Conservation (phyloP, 2,888 invertebrate species). For the Drosophila helvetica region DNA sequence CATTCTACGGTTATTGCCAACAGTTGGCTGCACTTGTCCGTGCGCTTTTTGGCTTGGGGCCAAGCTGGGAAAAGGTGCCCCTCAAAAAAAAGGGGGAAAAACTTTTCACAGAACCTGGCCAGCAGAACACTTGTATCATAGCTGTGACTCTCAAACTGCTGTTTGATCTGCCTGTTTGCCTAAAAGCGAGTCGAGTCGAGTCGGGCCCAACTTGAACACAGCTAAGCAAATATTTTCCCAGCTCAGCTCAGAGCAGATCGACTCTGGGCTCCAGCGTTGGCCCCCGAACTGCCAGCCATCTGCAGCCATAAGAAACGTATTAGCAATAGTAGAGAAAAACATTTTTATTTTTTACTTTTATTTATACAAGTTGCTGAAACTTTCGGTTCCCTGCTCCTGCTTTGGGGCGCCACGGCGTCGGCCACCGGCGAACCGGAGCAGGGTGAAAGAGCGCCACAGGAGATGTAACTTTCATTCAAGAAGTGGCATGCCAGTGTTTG, state of each 20-base stretch:
- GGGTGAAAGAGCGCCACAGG: not conserved
- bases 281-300: slow-evolving; percentile 45
- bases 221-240: slow-evolving; percentile 72
- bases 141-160: slow-evolving; percentile 57
- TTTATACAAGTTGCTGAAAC: slow-evolving; percentile 41
- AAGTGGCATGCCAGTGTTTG: slow-evolving; percentile 19
- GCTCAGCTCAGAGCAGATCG: slow-evolving; percentile 53
- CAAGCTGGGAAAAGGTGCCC: slow-evolving; percentile 26
- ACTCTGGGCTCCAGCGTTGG: not conserved
- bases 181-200: slow-evolving; percentile 50
- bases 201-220: slow-evolving; percentile 70
- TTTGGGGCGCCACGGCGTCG: slow-evolving; percentile 30
- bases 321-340: slow-evolving; percentile 44
- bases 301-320: slow-evolving; percentile 50
- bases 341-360: slow-evolving; percentile 40
- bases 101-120: slow-evolving; percentile 40
- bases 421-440: not conserved
- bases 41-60: slow-evolving; percentile 52
- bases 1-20: slow-evolving; percentile 45
- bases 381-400: slow-evolving; percentile 8
- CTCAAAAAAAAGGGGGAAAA: slow-evolving; percentile 7
- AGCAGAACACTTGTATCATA: slow-evolving; percentile 54
- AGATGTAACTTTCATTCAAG: slow-evolving; percentile 14
- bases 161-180: slow-evolving; percentile 69
- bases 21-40: slow-evolving; percentile 60